phyloP scores from a whole-genome alignment of 2,888 invertebrate genomes.

The Torymus aiolomorphi region DNA sequence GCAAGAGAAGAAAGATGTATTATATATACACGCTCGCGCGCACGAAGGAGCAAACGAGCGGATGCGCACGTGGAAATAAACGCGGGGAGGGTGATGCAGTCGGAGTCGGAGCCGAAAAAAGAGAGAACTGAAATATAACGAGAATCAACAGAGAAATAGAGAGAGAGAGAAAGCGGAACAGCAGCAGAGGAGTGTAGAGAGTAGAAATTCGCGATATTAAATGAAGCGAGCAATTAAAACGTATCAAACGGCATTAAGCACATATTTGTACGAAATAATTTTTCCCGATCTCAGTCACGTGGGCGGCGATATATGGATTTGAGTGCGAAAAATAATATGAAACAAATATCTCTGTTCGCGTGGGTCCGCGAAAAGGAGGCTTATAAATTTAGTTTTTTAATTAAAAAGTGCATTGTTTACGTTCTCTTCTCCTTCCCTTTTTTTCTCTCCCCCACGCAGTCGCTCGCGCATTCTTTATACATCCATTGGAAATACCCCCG shows the following conservation, averaged over 20 bases:
- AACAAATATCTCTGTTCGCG: background rate
- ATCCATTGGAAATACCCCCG: slow-evolving; percentile 31
- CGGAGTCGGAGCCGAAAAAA: too few species aligned
- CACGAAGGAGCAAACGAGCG: background rate
- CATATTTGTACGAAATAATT: too few species aligned
- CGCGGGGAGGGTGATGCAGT: too few species aligned
- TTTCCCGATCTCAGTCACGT: too few species aligned
- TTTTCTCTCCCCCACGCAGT: background rate
- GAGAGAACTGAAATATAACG: too few species aligned
- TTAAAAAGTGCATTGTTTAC: slow-evolving; percentile 49
- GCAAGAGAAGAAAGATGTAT: slow-evolving; percentile 40
- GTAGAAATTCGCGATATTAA: slow-evolving; percentile 25
- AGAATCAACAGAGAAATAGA: too few species aligned
- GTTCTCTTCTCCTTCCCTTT: slow-evolving; percentile 1
- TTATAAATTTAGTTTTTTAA: slow-evolving; percentile 36
- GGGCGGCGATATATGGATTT: too few species aligned
- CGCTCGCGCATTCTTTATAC: slow-evolving; percentile 26
- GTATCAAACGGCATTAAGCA: background rate
- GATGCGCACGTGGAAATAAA: too few species aligned
- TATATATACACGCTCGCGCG: background rate
- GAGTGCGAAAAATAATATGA: too few species aligned
- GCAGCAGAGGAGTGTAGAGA: slow-evolving; percentile 6
- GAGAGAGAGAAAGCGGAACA: slow-evolving; percentile 5
- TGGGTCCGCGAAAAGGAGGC: background rate
- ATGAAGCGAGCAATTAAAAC: slow-evolving; percentile 32